Evolutionary conservation across 2,888 invertebrate genomes (phyloP).

Genomic region (Nomada ferruginata): DNA sequence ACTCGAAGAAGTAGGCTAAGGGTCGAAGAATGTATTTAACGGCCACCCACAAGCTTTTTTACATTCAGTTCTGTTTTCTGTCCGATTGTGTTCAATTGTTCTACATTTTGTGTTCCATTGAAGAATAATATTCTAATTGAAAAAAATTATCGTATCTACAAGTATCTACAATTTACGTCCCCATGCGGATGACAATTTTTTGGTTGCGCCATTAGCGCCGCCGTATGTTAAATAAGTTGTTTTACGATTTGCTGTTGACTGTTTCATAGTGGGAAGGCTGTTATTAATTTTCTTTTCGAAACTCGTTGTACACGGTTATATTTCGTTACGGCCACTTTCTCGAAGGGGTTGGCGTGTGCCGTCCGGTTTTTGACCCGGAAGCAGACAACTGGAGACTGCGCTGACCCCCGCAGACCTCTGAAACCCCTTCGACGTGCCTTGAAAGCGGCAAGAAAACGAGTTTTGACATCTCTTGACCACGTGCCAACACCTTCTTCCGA

Average conservation of each 20-base stretch:
- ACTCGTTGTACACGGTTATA: conserved; percentile 19
- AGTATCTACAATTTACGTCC: no score
- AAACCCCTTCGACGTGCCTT: conserved; percentile 62
- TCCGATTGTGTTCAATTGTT: no score
- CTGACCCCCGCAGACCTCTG: conserved; percentile 73
- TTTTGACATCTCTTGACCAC: conserved; percentile 82
- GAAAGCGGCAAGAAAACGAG: conserved; percentile 76
- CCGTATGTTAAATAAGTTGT: neutral
- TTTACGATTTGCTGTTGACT: conserved; percentile 11
- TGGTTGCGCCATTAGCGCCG: no score
- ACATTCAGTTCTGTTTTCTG: no score
- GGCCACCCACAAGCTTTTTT: no score
- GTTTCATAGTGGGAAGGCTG: neutral
- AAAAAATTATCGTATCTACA: no score
- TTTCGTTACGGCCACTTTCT: conserved; percentile 44
- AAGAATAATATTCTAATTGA: neutral
- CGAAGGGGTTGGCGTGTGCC: conserved; percentile 65
- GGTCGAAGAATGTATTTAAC: neutral
- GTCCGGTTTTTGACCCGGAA: conserved; percentile 81
- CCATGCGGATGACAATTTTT: no score
- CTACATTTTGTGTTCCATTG: neutral
- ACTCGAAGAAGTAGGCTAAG: conserved; percentile 24
- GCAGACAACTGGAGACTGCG: conserved; percentile 56
- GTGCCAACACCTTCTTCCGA: conserved; percentile 76
- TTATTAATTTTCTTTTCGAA: conserved; percentile 17